Conservation (phyloP, 2,888 invertebrate genomes). For the Eugnorisma glareosa region DNA sequence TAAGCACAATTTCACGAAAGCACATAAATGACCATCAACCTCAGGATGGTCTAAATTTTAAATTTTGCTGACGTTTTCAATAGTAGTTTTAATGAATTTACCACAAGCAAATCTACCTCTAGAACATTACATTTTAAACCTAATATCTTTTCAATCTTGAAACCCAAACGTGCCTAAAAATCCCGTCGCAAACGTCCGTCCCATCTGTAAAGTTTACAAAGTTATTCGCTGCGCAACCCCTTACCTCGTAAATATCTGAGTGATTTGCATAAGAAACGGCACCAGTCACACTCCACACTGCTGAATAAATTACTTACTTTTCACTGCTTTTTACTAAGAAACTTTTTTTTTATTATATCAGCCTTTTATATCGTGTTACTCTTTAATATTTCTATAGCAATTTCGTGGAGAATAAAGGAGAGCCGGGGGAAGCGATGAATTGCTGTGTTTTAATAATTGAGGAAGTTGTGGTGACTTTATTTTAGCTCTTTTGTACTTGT, state of each 20-base stretch:
- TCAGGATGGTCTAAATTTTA: not conserved
- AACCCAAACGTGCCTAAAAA: not conserved
- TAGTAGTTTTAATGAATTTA: not conserved
- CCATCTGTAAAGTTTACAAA: constrained; percentile 71
- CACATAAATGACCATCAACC: not conserved
- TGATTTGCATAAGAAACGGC: constrained; percentile 87
- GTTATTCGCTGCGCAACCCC: constrained; percentile 79
- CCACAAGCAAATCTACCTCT: not conserved
- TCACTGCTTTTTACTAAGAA: constrained; percentile 73
- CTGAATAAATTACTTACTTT: constrained; percentile 83
- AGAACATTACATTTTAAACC: not conserved
- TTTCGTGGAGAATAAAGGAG: constrained; percentile 52
- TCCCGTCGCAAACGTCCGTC: constrained; percentile 36
- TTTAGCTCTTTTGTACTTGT: constrained; percentile 15
- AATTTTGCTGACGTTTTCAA: not conserved
- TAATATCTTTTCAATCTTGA: constrained; percentile 13
- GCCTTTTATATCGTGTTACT: constrained; percentile 63
- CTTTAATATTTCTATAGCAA: constrained; percentile 61
- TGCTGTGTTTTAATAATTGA: constrained; percentile 41
- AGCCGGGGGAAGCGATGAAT: constrained; percentile 35
- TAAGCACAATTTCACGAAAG: not conserved
- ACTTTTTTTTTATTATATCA: constrained; percentile 68
- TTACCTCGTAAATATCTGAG: constrained; percentile 83
- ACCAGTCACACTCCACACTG: constrained; percentile 82
- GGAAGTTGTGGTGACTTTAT: constrained; percentile 26